Percentiles rank a stretch among this genome's conserved stretches.
phyloP scores from a whole-genome alignment of 2,113 vertebrate species.

The Zosterops borbonicus region DNA sequence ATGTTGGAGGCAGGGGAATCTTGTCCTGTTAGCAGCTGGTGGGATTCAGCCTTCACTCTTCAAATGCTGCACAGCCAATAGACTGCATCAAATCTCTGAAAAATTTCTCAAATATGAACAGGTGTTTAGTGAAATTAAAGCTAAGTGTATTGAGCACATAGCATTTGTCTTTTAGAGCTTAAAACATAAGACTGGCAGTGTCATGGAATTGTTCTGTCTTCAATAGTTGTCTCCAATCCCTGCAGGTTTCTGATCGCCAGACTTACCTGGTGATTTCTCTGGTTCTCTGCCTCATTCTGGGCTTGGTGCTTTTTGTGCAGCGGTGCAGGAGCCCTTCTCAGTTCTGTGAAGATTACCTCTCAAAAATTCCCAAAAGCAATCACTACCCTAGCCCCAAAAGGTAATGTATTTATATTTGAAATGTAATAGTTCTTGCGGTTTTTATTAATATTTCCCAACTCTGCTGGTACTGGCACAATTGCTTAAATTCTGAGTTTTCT shows the following conservation, averaged over 20 bases:
- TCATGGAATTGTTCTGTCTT: not conserved
- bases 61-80: not conserved
- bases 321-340: conserved; percentile 81
- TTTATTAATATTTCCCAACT: not conserved
- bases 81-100: not conserved
- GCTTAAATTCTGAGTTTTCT: not conserved
- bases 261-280: conserved; percentile 90
- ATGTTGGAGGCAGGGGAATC: not conserved
- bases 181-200: not conserved
- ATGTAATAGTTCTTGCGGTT: not conserved
- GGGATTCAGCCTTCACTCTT: not conserved
- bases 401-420: conserved; percentile 52
- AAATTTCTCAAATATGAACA: not conserved
- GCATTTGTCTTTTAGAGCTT: not conserved
- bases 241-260: conserved; percentile 89
- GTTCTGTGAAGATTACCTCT: conserved; percentile 70
- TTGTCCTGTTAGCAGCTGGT: not conserved
- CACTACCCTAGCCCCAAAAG: conserved; percentile 96
- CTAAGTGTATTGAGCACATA: not conserved
- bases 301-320: conserved; percentile 88
- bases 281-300: conserved; percentile 86
- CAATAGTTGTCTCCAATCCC: not conserved
- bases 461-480: not conserved
- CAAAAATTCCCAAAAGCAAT: conserved; percentile 87
- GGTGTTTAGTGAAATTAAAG: not conserved